Conservation (phyloP, 2,797 vertebrate genomes). For the Lacerta viridis region DNA sequence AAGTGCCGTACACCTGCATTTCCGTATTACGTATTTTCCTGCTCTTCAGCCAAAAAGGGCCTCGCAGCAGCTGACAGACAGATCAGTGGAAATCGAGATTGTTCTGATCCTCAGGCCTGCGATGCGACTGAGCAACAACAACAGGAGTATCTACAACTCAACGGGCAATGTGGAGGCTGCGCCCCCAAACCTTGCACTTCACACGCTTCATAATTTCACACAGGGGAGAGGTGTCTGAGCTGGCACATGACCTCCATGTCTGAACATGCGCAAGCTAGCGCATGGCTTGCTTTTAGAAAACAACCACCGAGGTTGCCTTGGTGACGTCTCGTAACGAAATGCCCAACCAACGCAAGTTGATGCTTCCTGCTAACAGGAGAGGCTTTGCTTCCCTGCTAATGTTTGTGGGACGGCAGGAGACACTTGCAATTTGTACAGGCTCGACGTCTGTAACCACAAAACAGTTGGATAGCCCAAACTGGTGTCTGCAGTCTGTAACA, state of each 20-base stretch:
- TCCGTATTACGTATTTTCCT: too few relatives aligned
- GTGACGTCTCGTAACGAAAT: background rate
- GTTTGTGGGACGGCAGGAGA: background rate
- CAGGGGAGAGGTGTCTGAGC: background rate
- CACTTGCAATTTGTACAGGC: background rate
- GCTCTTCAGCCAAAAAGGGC: too few relatives aligned
- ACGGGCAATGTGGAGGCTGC: too few relatives aligned
- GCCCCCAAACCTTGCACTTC: background rate
- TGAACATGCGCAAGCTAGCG: background rate
- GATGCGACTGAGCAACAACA: background rate
- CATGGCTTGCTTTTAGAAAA: background rate
- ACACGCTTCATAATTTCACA: background rate
- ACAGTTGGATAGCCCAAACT: background rate
- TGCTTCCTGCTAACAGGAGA: background rate
- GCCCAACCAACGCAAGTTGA: too few relatives aligned
- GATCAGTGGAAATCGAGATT: too few relatives aligned
- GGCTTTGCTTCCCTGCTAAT: background rate
- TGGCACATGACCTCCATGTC: background rate
- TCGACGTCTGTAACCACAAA: background rate
- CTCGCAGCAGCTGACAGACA: too few relatives aligned
- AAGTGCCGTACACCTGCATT: background rate
- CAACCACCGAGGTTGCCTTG: too few relatives aligned
- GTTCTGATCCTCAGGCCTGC: background rate
- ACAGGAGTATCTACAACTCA: too few relatives aligned
- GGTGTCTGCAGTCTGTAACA: slow-evolving; percentile 9